Conservation (phyloP, 2,113 vertebrate genomes). For the Cygnus atratus region DNA sequence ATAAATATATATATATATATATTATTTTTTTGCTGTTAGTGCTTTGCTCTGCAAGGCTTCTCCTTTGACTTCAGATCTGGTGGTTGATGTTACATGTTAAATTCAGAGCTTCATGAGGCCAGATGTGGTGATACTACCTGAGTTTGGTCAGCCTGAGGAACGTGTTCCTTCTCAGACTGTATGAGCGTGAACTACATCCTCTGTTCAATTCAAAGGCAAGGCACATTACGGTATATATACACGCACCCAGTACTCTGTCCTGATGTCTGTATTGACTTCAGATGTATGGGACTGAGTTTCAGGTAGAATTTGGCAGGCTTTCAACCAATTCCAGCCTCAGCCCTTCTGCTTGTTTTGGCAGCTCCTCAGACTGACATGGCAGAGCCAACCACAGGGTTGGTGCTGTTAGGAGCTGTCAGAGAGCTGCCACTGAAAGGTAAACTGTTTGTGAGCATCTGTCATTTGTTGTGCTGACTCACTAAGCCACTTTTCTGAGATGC, state of each 20-base stretch:
- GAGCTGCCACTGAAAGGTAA: neutral
- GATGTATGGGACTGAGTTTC: neutral
- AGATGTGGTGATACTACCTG: neutral
- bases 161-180: neutral
- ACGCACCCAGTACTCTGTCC: rapidly evolving
- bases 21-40: neutral
- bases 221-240: rapidly evolving
- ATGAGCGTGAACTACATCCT: neutral
- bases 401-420: neutral
- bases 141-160: neutral
- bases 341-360: neutral
- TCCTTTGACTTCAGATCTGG: neutral
- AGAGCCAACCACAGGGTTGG: rapidly evolving
- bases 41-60: neutral
- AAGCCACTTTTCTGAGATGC: neutral
- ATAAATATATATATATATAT: neutral
- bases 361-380: rapidly evolving
- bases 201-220: neutral
- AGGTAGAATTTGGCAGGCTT: neutral
- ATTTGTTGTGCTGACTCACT: neutral
- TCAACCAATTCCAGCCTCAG: neutral
- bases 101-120: neutral
- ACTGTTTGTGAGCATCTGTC: neutral
- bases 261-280: neutral
- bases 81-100: neutral